Base-by-base conservation (phyloP, 2,888 invertebrate species). In the Cataglyphis rosenhaueri region DNA sequence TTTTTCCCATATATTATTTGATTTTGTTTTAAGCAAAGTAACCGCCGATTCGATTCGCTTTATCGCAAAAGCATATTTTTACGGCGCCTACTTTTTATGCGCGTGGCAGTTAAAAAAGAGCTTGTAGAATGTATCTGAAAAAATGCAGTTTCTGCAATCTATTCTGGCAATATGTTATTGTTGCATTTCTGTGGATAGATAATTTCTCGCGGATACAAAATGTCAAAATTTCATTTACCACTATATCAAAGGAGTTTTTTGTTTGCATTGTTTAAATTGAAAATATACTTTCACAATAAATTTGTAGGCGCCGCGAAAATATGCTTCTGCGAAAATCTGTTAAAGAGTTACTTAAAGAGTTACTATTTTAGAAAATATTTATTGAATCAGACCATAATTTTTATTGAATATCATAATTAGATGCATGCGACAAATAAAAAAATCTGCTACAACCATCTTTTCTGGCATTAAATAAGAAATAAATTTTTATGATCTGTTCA, bases 171-270 rank as follows among this genome's bases (percentile, higher is more conserved):
- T 48, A 75, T 64, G 32, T 21, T 29, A 62, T 64, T 64, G 64
- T 75, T 75, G n/a, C 44, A 44, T 74, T 74, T 74, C n/a, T 32
- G 2, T 29, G 44, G 32, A 52, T 64, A 35, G 32, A 64, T 64
- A 64, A 74, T 61, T 64, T 75, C 48, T 75, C 48, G 35, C 21
- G 32, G 21, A 74, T 64, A 21, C 48, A 6, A 32, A 32, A 64
- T 35, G 48, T 75, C 32, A 35, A 75, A 75, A 75, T 75, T 64
- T 86, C 86, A 87, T 85, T 88, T 88, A 84, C 84, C 87, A 86
- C 85, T 86, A 87, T 87, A 87, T 91, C 91, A 91, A 92, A 92
- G 87, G 90, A 52, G 82, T 81, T 89, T 89, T 87, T 89, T 88
- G 89, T 90, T 91, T 91, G 87, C 89, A 89, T 92, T 0, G 21